phyloP scores from a whole-genome alignment of 2,888 invertebrate species.

The Stictocephala bisonia region DNA sequence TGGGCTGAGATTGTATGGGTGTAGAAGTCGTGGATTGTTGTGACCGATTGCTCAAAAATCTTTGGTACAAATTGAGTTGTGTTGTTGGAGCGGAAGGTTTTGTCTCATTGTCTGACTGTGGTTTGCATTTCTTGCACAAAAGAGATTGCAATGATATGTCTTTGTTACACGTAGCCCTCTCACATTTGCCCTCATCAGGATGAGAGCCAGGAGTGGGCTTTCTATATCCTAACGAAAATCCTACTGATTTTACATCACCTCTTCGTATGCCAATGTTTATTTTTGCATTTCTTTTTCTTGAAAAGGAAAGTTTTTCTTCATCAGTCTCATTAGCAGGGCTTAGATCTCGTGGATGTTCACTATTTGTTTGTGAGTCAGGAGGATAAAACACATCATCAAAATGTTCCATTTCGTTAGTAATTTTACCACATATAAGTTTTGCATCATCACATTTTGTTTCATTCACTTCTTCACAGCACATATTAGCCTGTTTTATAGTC shows the following conservation, averaged over 20 bases:
- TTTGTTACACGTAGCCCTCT: constrained; percentile 30
- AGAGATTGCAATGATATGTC: constrained; percentile 44
- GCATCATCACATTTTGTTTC: constrained; percentile 45
- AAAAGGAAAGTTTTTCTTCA: constrained; percentile 50
- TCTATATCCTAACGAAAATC: constrained; percentile 45
- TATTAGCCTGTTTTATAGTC: not conserved
- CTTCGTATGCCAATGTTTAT: constrained; percentile 51
- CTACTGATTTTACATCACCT: constrained; percentile 52
- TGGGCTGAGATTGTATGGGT: not conserved
- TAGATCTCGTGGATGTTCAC: constrained; percentile 25
- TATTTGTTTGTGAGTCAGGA: constrained; percentile 5
- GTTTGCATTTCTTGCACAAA: constrained; percentile 50
- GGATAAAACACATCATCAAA: constrained; percentile 44
- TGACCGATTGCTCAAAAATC: constrained; percentile 43
- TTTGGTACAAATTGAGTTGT: constrained; percentile 45
- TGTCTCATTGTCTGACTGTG: constrained; percentile 21
- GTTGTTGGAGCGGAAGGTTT: constrained; percentile 3
- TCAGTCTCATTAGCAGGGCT: constrained; percentile 43
- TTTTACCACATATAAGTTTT: constrained; percentile 35
- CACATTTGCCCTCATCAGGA: constrained; percentile 41
- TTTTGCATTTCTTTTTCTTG: constrained; percentile 50
- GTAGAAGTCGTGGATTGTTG: constrained; percentile 1
- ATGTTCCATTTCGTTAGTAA: constrained; percentile 4
- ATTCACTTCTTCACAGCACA: constrained; percentile 34
- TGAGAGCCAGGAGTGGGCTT: constrained; percentile 37